Percentiles rank a stretch among this genome's conserved stretches.
These are phyloP conservation scores for Cebus imitator DNA, from an alignment of 2,113 vertebrate species.

Conservation along the genomic window DNA sequence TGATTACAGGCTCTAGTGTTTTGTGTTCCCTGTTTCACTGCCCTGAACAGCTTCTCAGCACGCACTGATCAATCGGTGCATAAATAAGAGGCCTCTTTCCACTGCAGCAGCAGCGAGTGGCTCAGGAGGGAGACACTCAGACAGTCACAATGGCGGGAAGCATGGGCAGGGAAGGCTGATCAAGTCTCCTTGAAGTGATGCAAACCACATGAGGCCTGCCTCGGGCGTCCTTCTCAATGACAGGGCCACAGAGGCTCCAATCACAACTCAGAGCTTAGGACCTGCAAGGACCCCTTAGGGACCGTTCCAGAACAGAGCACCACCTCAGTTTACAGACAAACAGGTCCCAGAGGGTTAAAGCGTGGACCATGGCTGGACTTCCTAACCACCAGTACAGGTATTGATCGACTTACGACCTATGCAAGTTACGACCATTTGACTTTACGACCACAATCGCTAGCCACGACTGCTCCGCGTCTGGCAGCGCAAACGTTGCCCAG, in stretches of 20 bases:
- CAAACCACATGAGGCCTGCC: not conserved
- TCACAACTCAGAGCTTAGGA: not conserved
- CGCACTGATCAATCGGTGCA: constrained; percentile 85
- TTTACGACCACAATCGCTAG: no score
- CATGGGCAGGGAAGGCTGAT: constrained; percentile 68
- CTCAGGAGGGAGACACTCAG: constrained; percentile 69
- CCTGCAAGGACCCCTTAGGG: not conserved
- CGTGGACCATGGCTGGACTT: not conserved
- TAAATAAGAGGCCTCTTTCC: constrained; percentile 81
- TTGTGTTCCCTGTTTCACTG: constrained; percentile 84
- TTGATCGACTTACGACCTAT: no score
- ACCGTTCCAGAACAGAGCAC: not conserved
- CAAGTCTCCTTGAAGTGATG: constrained; percentile 4
- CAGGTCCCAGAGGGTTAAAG: not conserved
- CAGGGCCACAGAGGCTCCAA: not conserved
- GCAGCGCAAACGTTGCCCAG: no score
- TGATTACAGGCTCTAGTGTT: constrained; percentile 77
- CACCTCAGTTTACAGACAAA: not conserved
- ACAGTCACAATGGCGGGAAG: constrained; percentile 70
- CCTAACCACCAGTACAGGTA: not conserved
- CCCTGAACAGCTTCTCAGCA: constrained; percentile 78
- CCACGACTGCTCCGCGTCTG: no score
- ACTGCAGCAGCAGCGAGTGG: constrained; percentile 66
- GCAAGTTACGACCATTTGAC: no score
- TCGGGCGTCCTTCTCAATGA: not conserved